Evolutionary conservation across 2,888 invertebrate genomes (phyloP).

Genomic region (Furcula furcula): DNA sequence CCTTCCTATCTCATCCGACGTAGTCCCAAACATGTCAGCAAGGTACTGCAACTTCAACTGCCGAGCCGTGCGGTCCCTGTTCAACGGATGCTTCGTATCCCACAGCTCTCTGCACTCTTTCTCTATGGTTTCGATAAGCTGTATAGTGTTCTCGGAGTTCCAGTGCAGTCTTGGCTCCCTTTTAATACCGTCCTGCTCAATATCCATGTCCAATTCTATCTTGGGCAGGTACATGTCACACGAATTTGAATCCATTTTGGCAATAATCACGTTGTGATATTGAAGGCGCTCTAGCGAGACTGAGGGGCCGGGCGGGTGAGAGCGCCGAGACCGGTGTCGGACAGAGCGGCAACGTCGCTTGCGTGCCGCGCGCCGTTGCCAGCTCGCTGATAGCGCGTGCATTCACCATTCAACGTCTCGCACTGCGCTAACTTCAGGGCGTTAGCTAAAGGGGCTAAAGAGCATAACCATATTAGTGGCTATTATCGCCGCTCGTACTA

Average conservation of each 20-base stretch:
- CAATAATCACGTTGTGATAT: slow-evolving; percentile 48
- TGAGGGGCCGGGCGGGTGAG: slow-evolving; percentile 51
- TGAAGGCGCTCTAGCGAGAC: slow-evolving; percentile 73
- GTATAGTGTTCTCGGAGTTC: slow-evolving; percentile 61
- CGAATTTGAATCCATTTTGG: slow-evolving; percentile 62
- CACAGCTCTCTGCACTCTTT: slow-evolving; percentile 65
- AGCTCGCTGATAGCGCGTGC: slow-evolving; percentile 28
- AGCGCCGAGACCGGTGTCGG: slow-evolving; percentile 64
- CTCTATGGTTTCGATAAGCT: slow-evolving; percentile 58
- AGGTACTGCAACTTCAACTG: slow-evolving; percentile 54
- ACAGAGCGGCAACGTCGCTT: slow-evolving; percentile 62
- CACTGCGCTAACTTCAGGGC: slow-evolving; percentile 44
- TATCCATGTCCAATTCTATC: slow-evolving; percentile 57
- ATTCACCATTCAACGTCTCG: slow-evolving; percentile 26
- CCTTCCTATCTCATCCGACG: slow-evolving; percentile 61
- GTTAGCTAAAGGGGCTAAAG: slow-evolving; percentile 48
- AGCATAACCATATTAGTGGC: slow-evolving; percentile 51
- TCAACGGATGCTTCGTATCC: slow-evolving; percentile 57
- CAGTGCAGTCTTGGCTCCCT: slow-evolving; percentile 42
- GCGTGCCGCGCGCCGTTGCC: slow-evolving; percentile 42
- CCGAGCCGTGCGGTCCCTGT: slow-evolving; percentile 52
- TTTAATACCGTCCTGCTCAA: slow-evolving; percentile 31
- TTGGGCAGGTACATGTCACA: slow-evolving; percentile 56
- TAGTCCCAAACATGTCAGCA: slow-evolving; percentile 60
- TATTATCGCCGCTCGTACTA: slow-evolving; percentile 44